phyloP scores from a whole-genome alignment of 2,113 vertebrate species.

The Rhagologus leucostigma region DNA sequence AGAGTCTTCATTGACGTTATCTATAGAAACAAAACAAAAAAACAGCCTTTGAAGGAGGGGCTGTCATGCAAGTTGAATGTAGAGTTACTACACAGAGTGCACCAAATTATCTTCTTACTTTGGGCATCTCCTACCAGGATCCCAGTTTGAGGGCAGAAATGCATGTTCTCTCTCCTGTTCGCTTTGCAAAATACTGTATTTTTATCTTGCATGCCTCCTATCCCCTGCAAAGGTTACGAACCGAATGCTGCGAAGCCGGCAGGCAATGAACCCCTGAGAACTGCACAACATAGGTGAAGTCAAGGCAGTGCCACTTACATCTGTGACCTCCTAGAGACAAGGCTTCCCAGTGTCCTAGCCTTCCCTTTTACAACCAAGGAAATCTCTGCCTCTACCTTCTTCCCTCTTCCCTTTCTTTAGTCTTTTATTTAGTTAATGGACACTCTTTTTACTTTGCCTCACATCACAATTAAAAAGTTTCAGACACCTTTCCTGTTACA shows the following conservation, averaged over 20 bases:
- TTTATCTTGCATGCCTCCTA: background rate
- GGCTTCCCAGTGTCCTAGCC: background rate
- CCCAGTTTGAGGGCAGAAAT: background rate
- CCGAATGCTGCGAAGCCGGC: accelerated
- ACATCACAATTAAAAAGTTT: background rate
- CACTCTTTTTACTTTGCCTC: background rate
- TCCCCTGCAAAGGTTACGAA: background rate
- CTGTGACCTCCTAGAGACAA: background rate
- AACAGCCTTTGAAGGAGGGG: background rate
- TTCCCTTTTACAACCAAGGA: background rate
- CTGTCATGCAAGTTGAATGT: background rate
- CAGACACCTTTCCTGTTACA: background rate
- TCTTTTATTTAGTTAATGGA: background rate
- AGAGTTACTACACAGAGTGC: background rate
- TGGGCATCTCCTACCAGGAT: background rate
- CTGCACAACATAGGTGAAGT: background rate
- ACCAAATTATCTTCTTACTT: background rate
- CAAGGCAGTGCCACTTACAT: background rate
- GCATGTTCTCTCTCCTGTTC: background rate
- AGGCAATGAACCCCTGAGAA: background rate
- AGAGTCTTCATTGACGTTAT: background rate
- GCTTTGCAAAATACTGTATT: background rate
- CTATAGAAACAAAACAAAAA: background rate
- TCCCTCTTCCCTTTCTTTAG: background rate
- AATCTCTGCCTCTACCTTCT: background rate